Evolutionary conservation across 2,797 vertebrate species (phyloP).

Genomic region (Sebastes trivittatus): DNA sequence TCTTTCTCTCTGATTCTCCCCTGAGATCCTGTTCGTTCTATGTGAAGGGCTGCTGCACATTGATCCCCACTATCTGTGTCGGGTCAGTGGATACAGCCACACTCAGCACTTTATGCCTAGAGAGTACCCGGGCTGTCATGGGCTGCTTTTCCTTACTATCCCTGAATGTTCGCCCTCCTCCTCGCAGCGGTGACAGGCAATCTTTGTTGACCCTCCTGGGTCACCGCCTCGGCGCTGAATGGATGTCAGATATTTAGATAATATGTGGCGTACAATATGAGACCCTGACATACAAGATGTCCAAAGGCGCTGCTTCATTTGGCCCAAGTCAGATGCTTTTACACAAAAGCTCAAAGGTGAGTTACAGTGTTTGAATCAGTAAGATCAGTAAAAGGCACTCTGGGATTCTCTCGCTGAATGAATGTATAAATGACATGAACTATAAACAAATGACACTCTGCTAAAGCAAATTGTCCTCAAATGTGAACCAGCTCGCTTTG

Average conservation of each 20-base stretch:
- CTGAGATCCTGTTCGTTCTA: slow-evolving; percentile 65
- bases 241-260: slow-evolving; percentile 61
- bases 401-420: neutral
- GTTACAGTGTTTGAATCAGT: slow-evolving; percentile 9
- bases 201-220: slow-evolving; percentile 36
- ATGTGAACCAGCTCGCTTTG: slow-evolving; percentile 1
- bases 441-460: slow-evolving; percentile 3
- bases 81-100: slow-evolving; percentile 70
- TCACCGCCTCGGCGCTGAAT: slow-evolving; percentile 27
- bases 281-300: slow-evolving; percentile 24
- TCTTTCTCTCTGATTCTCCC: slow-evolving; percentile 58
- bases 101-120: slow-evolving; percentile 66
- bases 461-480: slow-evolving; percentile 16
- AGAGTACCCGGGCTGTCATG: slow-evolving; percentile 53
- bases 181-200: slow-evolving; percentile 38
- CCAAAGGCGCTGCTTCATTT: slow-evolving; percentile 22
- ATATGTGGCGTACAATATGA: slow-evolving; percentile 34
- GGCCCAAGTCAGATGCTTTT: slow-evolving; percentile 27
- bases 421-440: neutral
- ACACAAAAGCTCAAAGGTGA: slow-evolving; percentile 23
- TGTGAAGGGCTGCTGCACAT: slow-evolving; percentile 69
- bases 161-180: slow-evolving; percentile 32
- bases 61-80: slow-evolving; percentile 75
- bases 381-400: slow-evolving; percentile 2
- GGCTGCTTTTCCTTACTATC: slow-evolving; percentile 34